phyloP scores from a whole-genome alignment of 1,140 invertebrate genomes.

The Polyergus mexicanus region DNA sequence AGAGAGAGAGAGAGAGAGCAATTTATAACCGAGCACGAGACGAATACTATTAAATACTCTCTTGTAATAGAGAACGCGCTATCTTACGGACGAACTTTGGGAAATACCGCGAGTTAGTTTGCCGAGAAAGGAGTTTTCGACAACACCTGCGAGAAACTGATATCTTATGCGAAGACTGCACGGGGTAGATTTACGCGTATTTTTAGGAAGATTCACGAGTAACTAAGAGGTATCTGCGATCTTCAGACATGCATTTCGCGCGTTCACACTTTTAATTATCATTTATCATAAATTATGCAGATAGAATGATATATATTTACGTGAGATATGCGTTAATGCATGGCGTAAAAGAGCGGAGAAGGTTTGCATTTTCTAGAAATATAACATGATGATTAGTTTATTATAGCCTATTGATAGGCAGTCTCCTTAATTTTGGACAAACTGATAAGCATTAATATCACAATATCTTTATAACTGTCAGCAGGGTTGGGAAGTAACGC shows the following conservation, averaged over 20 bases:
- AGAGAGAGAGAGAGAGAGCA: not conserved
- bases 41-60: slow-evolving; percentile 24
- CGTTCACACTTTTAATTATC: slow-evolving; percentile 16
- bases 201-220: slow-evolving; percentile 39
- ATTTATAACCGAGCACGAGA: not conserved
- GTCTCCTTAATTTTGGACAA: too few relatives aligned
- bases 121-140: slow-evolving; percentile 13
- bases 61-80: slow-evolving; percentile 30
- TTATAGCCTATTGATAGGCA: too few relatives aligned
- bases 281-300: slow-evolving; percentile 12
- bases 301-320: not conserved
- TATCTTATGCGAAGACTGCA: slow-evolving; percentile 48
- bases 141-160: slow-evolving; percentile 48
- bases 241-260: not conserved
- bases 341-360: not conserved
- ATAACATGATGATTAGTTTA: not conserved
- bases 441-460: not conserved
- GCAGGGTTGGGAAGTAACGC: too few relatives aligned
- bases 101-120: slow-evolving; percentile 3
- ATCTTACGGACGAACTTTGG: slow-evolving; percentile 30
- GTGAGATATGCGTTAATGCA: not conserved
- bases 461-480: not conserved
- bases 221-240: slow-evolving; percentile 21
- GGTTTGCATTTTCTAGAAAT: not conserved
- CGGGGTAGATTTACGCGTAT: slow-evolving; percentile 18